These are phyloP conservation scores for Eulemur macaco DNA, from an alignment of 2,113 vertebrate genomes.

Conservation along the genomic window DNA sequence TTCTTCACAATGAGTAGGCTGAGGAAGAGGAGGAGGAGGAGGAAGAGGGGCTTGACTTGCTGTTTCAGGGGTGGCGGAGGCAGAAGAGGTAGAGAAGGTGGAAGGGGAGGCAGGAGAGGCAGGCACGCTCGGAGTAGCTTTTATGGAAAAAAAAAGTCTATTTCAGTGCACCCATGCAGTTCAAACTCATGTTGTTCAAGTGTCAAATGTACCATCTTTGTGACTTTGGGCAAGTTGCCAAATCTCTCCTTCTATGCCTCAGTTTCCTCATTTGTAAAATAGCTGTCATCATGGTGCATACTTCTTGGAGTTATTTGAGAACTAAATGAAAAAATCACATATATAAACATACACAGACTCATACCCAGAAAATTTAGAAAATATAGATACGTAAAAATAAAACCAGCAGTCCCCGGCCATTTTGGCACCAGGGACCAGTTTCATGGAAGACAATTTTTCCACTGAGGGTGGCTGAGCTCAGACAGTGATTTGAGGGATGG, in stretches of 20 bases:
- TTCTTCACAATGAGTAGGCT: not conserved
- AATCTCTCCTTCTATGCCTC: not conserved
- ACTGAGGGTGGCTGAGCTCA: no score
- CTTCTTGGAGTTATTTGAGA: not conserved
- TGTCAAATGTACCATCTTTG: no score
- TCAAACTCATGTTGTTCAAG: not conserved
- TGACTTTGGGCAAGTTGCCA: not conserved
- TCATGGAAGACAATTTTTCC: no score
- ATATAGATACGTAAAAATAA: not conserved
- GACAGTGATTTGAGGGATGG: no score
- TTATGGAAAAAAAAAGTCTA: not conserved
- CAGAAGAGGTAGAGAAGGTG: not conserved
- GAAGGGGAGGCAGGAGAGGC: not conserved
- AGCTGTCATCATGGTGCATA: not conserved
- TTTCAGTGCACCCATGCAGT: not conserved
- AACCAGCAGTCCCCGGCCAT: not conserved
- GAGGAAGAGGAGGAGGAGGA: not conserved
- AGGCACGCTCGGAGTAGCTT: not conserved
- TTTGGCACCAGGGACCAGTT: no score
- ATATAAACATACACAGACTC: not conserved
- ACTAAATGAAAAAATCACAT: not conserved
- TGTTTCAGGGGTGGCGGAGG: not conserved
- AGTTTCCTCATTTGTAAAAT: not conserved
- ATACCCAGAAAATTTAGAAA: not conserved
- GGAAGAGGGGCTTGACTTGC: not conserved